Evolutionary conservation across 2,888 invertebrate genomes (phyloP), one percentile per base, ranked within the genome.

Genomic region (Odontothrips loti): DNA sequence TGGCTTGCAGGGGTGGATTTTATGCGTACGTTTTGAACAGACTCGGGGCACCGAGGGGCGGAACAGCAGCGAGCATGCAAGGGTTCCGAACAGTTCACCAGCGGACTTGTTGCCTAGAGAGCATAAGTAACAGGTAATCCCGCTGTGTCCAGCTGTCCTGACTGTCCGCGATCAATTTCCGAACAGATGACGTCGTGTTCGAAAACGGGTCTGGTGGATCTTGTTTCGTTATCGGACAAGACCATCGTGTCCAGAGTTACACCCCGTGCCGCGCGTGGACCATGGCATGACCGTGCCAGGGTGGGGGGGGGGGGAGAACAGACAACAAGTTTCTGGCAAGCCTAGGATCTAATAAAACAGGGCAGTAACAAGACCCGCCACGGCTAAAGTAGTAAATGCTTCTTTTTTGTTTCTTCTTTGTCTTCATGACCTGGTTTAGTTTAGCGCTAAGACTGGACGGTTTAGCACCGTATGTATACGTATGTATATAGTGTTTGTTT

Each of bases 261-360:
- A 15, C 51, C 51, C 51, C 51, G 51, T 20, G 15, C 51, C 51
- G n/a, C n/a, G n/a, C n/a, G n/a, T n/a, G n/a, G n/a, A n/a, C n/a
- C n/a, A n/a, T n/a, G n/a, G n/a, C n/a, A n/a, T n/a, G n/a, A n/a
- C n/a, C n/a, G 34, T 43, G 34, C 34, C 34, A 43, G 34, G n/a
- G n/a, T n/a, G n/a, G n/a, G n/a, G 10, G 48, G 10, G 48, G 48
- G 10, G 8, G 8, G 68, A 27, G 68, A 68, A 23, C 27, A 75
- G 68, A 27, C 68, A 75, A 75, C 68, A 75, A 27, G 23, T 58
- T 20, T 20, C 58, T 58, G 58, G 58, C 34, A 43, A 6, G 34
- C 12, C 58, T 0, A 20, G 68, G 68, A 75, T 75, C 68, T 75
- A 75, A 75, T 75, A 75, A 75, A 75, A 75, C 68, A 23, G 23